Base-by-base conservation (phyloP, 2,888 invertebrate species). In the Uropetala carovei region DNA sequence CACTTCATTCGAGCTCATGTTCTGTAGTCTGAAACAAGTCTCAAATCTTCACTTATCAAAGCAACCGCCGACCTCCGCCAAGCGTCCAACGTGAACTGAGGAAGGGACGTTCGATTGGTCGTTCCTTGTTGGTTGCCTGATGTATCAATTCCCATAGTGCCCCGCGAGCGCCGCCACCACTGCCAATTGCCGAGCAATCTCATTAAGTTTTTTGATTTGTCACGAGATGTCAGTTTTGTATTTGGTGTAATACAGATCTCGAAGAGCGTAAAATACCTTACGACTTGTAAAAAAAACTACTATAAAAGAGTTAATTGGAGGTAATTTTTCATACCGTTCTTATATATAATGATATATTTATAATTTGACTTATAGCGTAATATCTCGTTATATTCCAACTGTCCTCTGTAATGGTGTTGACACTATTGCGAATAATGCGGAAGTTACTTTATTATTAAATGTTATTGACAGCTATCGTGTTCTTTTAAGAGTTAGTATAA, bases 211-310 rank as follows among this genome's bases (percentile, higher is more conserved):
- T 18, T 43, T 30, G 18, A 11, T 68, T 60, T 89, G 64, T 60
- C 64, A 43, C 30, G 18, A 89, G 89, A 89, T 89, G 89, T 89
- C 89, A 43, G 60, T 68, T 60, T 43, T 43, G 60, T 18, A 64
- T 64, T 43, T 59, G 89, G 43, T 89, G n/a, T 43, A 27, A 30
- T 89, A 60, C 27, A 22, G 60, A 30, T 11, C 30, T 18, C 3
- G 89, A 89, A n/a, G 64, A 89, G 89, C 89, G 64, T 89, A 89
- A 60, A 59, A 8, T 59, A 60, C 30, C 27, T 16, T 89, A 64
- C 60, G 60, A 83, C n/a, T 59, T 18, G n/a, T n/a, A 59, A 58
- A 13, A 64, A 58, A 64, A 30, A 43, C 60, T 30, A 22, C 18
- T 64, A 89, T 30, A 64, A 64, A 43, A 60, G 43, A 60, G 64